These are phyloP conservation scores for Ivindomyrus marchei DNA, from an alignment of 2,113 vertebrate species.

Conservation along the genomic window DNA sequence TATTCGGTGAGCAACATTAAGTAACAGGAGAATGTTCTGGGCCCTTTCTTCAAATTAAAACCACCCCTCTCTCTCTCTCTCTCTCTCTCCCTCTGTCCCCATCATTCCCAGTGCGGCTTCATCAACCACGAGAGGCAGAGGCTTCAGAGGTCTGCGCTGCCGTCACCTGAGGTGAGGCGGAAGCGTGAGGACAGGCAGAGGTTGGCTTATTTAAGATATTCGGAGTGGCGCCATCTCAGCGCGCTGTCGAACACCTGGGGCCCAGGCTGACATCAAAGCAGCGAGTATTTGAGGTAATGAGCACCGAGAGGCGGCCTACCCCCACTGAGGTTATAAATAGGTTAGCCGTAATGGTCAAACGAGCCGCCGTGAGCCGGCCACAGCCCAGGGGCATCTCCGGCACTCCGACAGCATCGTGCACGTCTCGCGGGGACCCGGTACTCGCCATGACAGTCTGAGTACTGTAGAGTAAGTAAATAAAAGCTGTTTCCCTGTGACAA, in stretches of 20 bases:
- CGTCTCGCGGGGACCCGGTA: background rate
- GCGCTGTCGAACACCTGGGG: background rate
- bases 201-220: constrained; percentile 10
- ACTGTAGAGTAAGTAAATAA: too few relatives aligned
- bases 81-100: background rate
- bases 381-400: background rate
- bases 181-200: background rate
- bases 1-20: background rate
- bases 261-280: background rate
- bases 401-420: background rate
- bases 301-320: background rate
- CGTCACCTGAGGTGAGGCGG: background rate
- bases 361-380: background rate
- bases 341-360: constrained; percentile 7
- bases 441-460: background rate
- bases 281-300: background rate
- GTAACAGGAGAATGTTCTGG: background rate
- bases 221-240: background rate
- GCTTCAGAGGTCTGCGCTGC: background rate
- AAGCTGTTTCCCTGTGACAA: too few relatives aligned
- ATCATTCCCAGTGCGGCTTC: background rate
- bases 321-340: background rate
- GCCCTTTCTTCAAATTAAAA: background rate
- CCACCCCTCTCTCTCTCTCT: background rate
- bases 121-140: background rate